Evolutionary conservation across 2,113 vertebrate species (phyloP).

Genomic region (Corythoichthys haematopterus): DNA sequence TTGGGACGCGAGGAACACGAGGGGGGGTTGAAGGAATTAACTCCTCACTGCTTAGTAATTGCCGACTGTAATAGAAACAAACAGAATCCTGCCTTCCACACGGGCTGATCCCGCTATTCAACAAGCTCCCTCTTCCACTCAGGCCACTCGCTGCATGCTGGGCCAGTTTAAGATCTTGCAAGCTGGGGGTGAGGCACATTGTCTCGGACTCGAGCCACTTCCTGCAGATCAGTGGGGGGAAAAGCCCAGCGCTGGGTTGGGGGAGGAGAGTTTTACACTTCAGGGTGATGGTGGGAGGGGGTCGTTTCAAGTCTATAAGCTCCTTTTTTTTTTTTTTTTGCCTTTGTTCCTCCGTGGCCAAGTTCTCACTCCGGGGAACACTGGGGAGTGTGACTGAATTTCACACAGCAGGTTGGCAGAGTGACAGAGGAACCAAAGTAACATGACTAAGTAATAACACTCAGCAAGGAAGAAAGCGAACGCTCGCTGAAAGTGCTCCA

Average conservation of each 20-base stretch:
- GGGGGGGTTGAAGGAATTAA: constrained; percentile 52
- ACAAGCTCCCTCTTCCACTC: constrained; percentile 55
- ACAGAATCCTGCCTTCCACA: constrained; percentile 64
- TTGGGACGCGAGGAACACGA: constrained; percentile 43
- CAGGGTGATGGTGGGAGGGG: constrained; percentile 59
- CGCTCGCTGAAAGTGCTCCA: constrained; percentile 39
- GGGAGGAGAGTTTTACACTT: constrained; percentile 76
- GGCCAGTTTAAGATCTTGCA: constrained; percentile 64
- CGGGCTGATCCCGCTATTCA: constrained; percentile 67
- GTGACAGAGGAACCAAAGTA: constrained; percentile 64
- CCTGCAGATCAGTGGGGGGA: constrained; percentile 75
- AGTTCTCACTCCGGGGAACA: constrained; percentile 69
- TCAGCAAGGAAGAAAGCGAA: constrained; percentile 53
- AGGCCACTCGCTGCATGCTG: constrained; percentile 68
- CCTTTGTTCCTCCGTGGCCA: constrained; percentile 73
- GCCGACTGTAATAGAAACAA: constrained; percentile 71
- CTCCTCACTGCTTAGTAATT: constrained; percentile 68
- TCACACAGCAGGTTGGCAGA: constrained; percentile 64
- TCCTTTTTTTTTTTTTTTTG: constrained; percentile 55
- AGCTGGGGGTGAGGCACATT: constrained; percentile 71
- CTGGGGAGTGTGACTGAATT: constrained; percentile 71
- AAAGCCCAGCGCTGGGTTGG: constrained; percentile 65
- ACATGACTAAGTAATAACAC: constrained; percentile 65
- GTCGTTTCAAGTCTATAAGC: constrained; percentile 76
- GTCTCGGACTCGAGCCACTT: constrained; percentile 73